These are phyloP conservation scores for Dromius quadrimaculatus DNA, from an alignment of 2,888 invertebrate species.

Conservation along the genomic window DNA sequence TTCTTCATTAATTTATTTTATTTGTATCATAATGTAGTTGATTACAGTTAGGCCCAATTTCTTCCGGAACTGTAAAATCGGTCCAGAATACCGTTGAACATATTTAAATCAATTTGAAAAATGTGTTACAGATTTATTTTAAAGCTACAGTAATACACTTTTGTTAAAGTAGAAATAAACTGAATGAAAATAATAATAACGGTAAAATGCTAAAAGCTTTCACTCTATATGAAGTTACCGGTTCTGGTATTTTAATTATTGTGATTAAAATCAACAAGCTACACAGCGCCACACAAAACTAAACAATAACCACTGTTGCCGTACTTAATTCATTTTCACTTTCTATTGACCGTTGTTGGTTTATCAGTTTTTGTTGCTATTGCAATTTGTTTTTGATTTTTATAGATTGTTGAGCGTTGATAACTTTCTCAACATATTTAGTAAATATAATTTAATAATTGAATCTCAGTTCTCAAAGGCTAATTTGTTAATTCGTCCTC, in stretches of 20 bases:
- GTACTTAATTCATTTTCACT: conserved; percentile 6
- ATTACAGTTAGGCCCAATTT: too few species aligned
- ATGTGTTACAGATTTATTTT: too few species aligned
- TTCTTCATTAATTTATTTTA: too few species aligned
- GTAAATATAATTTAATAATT: conserved; percentile 13
- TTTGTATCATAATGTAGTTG: too few species aligned
- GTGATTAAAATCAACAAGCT: conserved; percentile 6
- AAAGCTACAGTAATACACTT: too few species aligned
- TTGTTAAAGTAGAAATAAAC: too few species aligned
- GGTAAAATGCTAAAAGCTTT: conserved; percentile 12
- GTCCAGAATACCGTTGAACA: too few species aligned
- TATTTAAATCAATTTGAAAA: too few species aligned
- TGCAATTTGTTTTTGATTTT: conserved; percentile 30
- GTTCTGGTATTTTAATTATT: conserved; percentile 17
- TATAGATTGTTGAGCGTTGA: conserved; percentile 18
- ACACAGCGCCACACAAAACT: not conserved
- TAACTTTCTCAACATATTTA: conserved; percentile 28
- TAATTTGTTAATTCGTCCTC: too few species aligned
- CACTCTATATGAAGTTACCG: conserved; percentile 20
- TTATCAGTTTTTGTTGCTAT: conserved; percentile 13
- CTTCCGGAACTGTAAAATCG: too few species aligned
- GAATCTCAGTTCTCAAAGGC: not conserved
- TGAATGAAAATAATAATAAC: too few species aligned
- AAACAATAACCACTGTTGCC: conserved; percentile 6
- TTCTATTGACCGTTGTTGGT: not conserved